These are phyloP conservation scores for Germaria angustata DNA, from an alignment of 2,888 invertebrate species.

Conservation along the genomic window DNA sequence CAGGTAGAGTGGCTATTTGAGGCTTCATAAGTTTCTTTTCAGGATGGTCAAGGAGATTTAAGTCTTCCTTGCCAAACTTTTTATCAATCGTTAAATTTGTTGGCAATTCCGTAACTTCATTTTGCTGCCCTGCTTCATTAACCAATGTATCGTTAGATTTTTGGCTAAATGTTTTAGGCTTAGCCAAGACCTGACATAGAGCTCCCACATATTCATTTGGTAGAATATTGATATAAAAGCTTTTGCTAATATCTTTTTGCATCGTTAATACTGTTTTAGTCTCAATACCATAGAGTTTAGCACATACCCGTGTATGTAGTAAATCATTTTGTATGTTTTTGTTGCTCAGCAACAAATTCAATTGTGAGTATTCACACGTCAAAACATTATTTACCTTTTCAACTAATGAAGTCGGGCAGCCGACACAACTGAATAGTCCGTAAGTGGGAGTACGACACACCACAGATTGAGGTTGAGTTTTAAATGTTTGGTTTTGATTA, in stretches of 20 bases:
- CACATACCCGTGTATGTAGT: slow-evolving; percentile 83
- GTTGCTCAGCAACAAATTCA: slow-evolving; percentile 83
- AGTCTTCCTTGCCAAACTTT: slow-evolving; percentile 67
- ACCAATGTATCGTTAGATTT: slow-evolving; percentile 21
- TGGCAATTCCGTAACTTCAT: slow-evolving; percentile 68
- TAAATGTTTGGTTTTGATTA: slow-evolving; percentile 82
- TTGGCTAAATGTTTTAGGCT: slow-evolving; percentile 30
- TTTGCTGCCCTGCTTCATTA: slow-evolving; percentile 27
- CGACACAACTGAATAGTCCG: slow-evolving; percentile 86
- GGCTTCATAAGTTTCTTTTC: slow-evolving; percentile 62
- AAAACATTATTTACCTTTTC: slow-evolving; percentile 87
- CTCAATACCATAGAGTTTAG: slow-evolving; percentile 82
- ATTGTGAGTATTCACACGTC: slow-evolving; percentile 84
- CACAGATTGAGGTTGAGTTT: slow-evolving; percentile 65
- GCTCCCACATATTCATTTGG: slow-evolving; percentile 87
- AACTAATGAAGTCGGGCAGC: slow-evolving; percentile 87
- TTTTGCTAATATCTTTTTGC: slow-evolving; percentile 72
- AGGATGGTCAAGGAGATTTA: slow-evolving; percentile 65
- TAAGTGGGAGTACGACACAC: slow-evolving; percentile 86
- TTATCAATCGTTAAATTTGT: slow-evolving; percentile 73
- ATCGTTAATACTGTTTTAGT: slow-evolving; percentile 75
- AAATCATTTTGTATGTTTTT: slow-evolving; percentile 84
- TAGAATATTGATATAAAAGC: slow-evolving; percentile 84
- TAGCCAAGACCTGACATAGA: slow-evolving; percentile 85
- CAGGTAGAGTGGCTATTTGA: slow-evolving; percentile 39